Conservation (phyloP, 2,888 invertebrate species). For the Drosophila pullipes region DNA sequence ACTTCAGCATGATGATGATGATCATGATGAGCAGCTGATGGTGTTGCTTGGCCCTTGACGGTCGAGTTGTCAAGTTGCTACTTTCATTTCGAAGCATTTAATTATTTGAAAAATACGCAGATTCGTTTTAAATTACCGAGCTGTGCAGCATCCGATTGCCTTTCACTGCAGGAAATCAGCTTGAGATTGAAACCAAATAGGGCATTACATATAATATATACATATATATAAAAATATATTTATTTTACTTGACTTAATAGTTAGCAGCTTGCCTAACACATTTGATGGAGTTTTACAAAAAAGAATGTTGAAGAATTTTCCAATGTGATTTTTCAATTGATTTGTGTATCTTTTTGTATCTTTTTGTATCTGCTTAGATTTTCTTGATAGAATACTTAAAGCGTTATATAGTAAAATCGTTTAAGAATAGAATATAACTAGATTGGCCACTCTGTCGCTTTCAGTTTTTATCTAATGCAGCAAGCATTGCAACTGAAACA, state of each 20-base stretch:
- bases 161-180: constrained; percentile 25
- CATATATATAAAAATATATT: background rate
- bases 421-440: background rate
- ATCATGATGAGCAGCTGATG: too few relatives aligned
- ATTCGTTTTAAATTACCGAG: constrained; percentile 45
- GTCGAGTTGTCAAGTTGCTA: constrained; percentile 18
- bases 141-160: constrained; percentile 20
- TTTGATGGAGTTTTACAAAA: background rate
- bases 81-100: constrained; percentile 51
- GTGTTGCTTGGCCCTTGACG: constrained; percentile 9
- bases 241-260: too few relatives aligned
- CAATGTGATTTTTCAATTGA: background rate
- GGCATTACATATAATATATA: background rate
- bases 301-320: background rate
- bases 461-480: constrained; percentile 43
- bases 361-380: background rate
- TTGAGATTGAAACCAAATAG: constrained; percentile 7
- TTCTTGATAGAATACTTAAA: background rate
- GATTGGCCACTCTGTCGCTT: constrained; percentile 19
- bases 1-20: constrained; percentile 1
- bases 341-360: background rate
- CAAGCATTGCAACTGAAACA: constrained; percentile 36
- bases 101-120: constrained; percentile 56
- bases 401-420: background rate
- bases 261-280: background rate